Percentiles rank a stretch among this genome's conserved stretches.
phyloP scores from a whole-genome alignment of 2,888 invertebrate species.

The Agriotes lineatus region DNA sequence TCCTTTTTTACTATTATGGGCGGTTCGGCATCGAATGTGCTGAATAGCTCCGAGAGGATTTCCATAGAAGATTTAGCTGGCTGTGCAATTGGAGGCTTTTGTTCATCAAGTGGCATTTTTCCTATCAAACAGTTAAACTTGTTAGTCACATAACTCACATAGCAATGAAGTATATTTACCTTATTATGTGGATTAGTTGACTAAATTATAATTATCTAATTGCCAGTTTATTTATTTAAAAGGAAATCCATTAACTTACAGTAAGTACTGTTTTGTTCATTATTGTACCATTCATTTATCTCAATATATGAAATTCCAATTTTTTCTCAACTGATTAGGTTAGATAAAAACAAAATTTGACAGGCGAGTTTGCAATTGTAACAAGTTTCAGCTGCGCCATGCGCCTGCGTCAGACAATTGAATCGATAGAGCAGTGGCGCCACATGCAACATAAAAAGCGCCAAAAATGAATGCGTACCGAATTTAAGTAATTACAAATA shows the following conservation, averaged over 20 bases:
- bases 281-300: too few relatives aligned
- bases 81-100: constrained; percentile 38
- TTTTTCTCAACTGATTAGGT: too few relatives aligned
- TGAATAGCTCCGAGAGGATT: constrained; percentile 85
- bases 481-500: too few relatives aligned
- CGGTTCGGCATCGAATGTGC: constrained; percentile 81
- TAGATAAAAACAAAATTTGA: not conserved
- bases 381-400: not conserved
- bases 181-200: too few relatives aligned
- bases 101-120: constrained; percentile 45
- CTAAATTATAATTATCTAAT: too few relatives aligned
- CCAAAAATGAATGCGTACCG: not conserved
- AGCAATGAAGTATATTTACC: too few relatives aligned
- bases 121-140: too few relatives aligned
- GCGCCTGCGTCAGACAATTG: not conserved
- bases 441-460: not conserved
- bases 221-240: too few relatives aligned
- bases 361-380: not conserved
- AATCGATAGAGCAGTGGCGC: not conserved
- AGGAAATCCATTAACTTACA: too few relatives aligned
- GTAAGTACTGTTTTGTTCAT: too few relatives aligned
- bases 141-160: too few relatives aligned
- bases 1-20: constrained; percentile 66
- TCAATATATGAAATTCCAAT: too few relatives aligned
- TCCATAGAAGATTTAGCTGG: constrained; percentile 78